Conservation (phyloP, 2,113 vertebrate genomes). For the Acanthochromis polyacanthus region DNA sequence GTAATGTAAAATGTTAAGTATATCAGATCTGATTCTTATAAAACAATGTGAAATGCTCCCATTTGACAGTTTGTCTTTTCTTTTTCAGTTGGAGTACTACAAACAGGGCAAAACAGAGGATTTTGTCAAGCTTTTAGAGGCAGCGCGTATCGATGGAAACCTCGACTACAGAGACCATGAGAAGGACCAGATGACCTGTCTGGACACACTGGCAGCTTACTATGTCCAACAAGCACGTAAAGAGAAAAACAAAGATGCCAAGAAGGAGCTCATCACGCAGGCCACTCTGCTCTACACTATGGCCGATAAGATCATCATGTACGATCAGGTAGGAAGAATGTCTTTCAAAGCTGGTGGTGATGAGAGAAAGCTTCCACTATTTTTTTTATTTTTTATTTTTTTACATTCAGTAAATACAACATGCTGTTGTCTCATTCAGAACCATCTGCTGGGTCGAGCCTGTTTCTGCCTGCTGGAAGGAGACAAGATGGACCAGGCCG, state of each 20-base stretch:
- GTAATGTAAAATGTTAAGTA: background rate
- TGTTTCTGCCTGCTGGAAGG: conserved; percentile 99
- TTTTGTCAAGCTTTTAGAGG: conserved; percentile 98
- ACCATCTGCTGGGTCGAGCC: conserved; percentile 97
- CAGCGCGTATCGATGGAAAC: conserved; percentile 98
- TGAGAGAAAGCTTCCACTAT: background rate
- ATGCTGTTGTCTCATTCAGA: conserved; percentile 83
- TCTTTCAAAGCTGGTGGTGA: background rate
- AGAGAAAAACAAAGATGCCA: conserved; percentile 99
- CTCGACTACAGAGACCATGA: conserved; percentile 98
- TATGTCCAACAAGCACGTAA: conserved; percentile 98
- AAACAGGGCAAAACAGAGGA: conserved; percentile 99
- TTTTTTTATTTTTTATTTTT: too few species aligned
- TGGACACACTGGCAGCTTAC: conserved; percentile 97
- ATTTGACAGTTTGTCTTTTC: background rate
- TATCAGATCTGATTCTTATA: background rate
- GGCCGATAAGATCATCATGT: conserved; percentile 99
- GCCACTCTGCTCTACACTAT: conserved; percentile 98
- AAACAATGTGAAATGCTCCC: background rate
- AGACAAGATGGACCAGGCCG: conserved; percentile 99
- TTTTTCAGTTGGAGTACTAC: conserved; percentile 95
- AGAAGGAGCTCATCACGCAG: conserved; percentile 99
- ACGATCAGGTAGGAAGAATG: conserved; percentile 92
- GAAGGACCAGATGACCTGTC: conserved; percentile 99
- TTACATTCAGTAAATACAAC: background rate